Base-by-base conservation (phyloP, 1,140 invertebrate species). In the Araneus ventricosus region DNA sequence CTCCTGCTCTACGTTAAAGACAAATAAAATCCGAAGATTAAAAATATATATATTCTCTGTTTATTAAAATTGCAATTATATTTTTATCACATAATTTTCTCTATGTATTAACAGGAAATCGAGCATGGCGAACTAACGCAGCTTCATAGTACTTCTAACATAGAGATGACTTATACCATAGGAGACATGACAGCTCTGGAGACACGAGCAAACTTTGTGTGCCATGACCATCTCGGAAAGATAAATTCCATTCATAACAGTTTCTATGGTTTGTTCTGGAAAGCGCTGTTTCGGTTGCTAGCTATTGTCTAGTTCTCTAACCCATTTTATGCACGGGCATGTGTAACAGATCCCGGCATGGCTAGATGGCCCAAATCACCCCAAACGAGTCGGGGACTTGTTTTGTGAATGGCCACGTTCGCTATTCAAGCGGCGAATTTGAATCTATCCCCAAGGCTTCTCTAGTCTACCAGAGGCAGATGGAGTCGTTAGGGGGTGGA, bases 221-320 rank as follows among this genome's bases (percentile, higher is more conserved):
- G 37, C 39, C 80, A 27, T n/a, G 37, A 27, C 80, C 80, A 82
- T 82, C 80, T n/a, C 80, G 7, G 39, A 45, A 52, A 82, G 80
- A 82, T 52, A 52, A 82, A 82, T 82, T 82, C 80, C 80, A 82
- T 82, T 82, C 80, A 82, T 82, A 52, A 82, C 80, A 82, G 70
- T 75, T 75, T 75, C 70, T 75, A 75, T 82, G 80, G 80, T 45
- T 52, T 7, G 39, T 52, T 41, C 80, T 41, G 39, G 30, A 30
- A 34, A 37, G 41, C 80, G 70, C 17, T 75, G 70, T 75, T 75
- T 75, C 70, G 70, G 30, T 37, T 75, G 70, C 70, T 6, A 4
- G 70, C 70, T 39, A 75, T 75, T 75, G 70, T 75, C 70, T 75
- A 39, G 75, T 80, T 17, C 30, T 17, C 75, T 7, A 8, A 10